These are phyloP conservation scores for Sebastes matsubarae DNA, from an alignment of 2,797 vertebrate species.

Conservation along the genomic window DNA sequence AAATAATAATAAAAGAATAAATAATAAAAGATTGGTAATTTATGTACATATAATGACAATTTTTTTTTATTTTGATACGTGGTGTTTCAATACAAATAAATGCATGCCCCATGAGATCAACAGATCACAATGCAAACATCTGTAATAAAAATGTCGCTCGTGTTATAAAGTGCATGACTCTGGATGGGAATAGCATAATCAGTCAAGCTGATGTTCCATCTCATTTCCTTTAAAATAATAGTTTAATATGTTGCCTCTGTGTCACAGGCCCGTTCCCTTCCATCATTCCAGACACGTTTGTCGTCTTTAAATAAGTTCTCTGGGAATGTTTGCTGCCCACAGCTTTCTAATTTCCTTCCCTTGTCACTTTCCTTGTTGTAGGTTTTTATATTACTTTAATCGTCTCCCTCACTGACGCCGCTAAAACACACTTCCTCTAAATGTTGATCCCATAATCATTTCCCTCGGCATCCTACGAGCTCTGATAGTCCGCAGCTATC, in stretches of 20 bases:
- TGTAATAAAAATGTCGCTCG: background rate
- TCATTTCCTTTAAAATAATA: background rate
- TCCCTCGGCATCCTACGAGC: constrained; percentile 32
- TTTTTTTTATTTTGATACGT: background rate
- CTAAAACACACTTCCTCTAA: constrained; percentile 55
- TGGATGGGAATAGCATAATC: background rate
- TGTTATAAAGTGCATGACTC: background rate
- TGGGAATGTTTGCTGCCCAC: constrained; percentile 21
- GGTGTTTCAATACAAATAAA: background rate
- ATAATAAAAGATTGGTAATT: background rate
- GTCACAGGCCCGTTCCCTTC: background rate
- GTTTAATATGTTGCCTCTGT: background rate
- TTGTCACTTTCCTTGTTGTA: constrained; percentile 29
- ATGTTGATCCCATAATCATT: constrained; percentile 55
- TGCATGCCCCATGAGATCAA: background rate
- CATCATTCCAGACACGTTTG: background rate
- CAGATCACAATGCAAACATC: background rate
- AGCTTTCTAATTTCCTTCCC: constrained; percentile 52
- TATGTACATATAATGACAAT: background rate
- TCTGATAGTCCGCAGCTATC: constrained; percentile 37
- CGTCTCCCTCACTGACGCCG: constrained; percentile 26
- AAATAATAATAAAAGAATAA: background rate
- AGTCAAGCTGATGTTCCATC: background rate
- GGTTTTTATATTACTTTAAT: constrained; percentile 53
- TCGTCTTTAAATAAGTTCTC: constrained; percentile 19